Evolutionary conservation across 2,888 invertebrate species (phyloP).

Genomic region (Dioctria rufipes): DNA sequence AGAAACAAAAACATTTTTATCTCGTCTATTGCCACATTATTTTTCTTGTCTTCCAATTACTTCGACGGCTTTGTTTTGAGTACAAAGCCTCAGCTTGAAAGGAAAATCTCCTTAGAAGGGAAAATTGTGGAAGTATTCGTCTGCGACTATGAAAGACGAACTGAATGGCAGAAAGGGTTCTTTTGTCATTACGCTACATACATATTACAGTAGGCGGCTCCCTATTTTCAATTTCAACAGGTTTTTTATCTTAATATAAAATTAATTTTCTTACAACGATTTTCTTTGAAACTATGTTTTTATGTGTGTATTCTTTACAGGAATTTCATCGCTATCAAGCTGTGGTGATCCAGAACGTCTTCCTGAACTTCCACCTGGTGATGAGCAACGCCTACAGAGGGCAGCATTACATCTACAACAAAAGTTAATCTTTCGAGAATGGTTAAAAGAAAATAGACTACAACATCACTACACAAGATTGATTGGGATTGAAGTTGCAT

Average conservation of each 20-base stretch:
- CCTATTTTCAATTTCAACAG: not conserved
- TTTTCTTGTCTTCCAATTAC: not conserved
- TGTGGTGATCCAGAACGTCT: slow-evolving; percentile 83
- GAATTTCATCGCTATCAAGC: slow-evolving; percentile 87
- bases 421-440: slow-evolving; percentile 87
- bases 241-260: not conserved
- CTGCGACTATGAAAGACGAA: too few species aligned
- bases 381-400: slow-evolving; percentile 86
- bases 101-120: too few species aligned
- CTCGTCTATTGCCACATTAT: not conserved
- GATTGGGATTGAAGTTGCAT: slow-evolving; percentile 84
- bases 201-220: too few species aligned
- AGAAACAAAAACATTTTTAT: too few species aligned
- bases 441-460: slow-evolving; percentile 83
- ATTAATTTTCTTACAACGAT: not conserved
- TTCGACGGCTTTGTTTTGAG: not conserved
- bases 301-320: slow-evolving; percentile 71
- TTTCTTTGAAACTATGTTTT: slow-evolving; percentile 23
- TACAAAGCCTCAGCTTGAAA: not conserved
- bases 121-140: too few species aligned
- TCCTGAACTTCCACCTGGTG: slow-evolving; percentile 87
- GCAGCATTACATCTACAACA: slow-evolving; percentile 88
- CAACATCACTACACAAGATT: slow-evolving; percentile 83
- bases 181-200: too few species aligned
- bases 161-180: too few species aligned